Base-by-base conservation (phyloP, 1,140 invertebrate species). In the Physella acuta region DNA sequence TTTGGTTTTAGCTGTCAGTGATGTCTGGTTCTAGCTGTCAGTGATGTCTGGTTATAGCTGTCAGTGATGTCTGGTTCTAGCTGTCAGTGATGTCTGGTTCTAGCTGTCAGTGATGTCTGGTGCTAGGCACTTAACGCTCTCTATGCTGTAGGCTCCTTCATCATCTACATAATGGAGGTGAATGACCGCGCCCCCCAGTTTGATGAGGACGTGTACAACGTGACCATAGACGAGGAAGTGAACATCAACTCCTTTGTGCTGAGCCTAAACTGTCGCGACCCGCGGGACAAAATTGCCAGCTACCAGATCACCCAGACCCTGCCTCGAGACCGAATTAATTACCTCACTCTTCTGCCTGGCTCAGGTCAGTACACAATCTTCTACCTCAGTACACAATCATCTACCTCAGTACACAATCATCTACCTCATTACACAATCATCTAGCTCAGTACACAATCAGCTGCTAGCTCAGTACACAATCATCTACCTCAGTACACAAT, bases 91-190 rank as follows among this genome's bases (percentile, higher is more conserved):
- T 11, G 11, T 14, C n/a, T 49, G 11, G 11, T 49, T n/a, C 11
- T 49, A 49, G 11, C n/a, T 49, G 11, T n/a, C 44, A 49, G 44
- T 49, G n/a, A n/a, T 49, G 11, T 49, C 11, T 49, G n/a, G 44
- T 14, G 11, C 11, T 14, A 16, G 11, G 5, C 17, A 55, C 1
- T 3, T n/a, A 56, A 56, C 11, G 8, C 28, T 28, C 11, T 65
- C 24, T 49, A 70, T 68, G 44, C 72, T 76, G 34, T 81, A 90
- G 92, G 93, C 33, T 89, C 90, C 62, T 84, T 96, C 4, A 91
- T 94, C 67, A 90, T 97, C 31, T 93, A 90, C 1, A 92, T 97
- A 53, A 90, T 94, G 37, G 94, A 95, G 80, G 90, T 90, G 24
- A 91, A 91, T 80, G 89, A 89, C 72, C 86, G 88, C 70, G 84